Evolutionary conservation across 2,797 vertebrate species (phyloP).

Genomic region (Falco columbarius): DNA sequence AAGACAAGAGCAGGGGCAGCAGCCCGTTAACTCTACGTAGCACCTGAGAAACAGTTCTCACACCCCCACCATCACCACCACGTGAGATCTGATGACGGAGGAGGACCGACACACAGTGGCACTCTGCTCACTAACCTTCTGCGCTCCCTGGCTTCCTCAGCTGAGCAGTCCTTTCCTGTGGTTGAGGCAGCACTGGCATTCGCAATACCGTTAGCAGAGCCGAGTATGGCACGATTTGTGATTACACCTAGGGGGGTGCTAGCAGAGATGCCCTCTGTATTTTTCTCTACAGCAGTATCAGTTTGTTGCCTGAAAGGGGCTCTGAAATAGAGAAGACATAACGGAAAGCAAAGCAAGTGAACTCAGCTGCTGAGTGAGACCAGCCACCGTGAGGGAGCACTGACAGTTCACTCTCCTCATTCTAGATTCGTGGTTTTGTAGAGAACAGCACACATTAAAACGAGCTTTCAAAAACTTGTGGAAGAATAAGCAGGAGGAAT

Average conservation of each 20-base stretch:
- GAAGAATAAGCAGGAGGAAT: background rate
- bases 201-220: constrained; percentile 68
- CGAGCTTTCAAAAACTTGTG: background rate
- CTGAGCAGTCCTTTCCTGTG: constrained; percentile 69
- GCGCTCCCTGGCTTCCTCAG: constrained; percentile 75
- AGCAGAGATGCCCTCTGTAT: constrained; percentile 59
- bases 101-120: background rate
- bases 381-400: background rate
- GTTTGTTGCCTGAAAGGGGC: constrained; percentile 73
- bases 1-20: background rate
- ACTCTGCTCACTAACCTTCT: constrained; percentile 73
- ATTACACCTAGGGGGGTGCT: constrained; percentile 78
- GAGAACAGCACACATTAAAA: background rate
- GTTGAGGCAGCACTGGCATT: constrained; percentile 46
- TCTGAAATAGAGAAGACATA: constrained; percentile 74
- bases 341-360: constrained; percentile 62
- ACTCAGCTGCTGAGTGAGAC: background rate
- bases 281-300: constrained; percentile 74
- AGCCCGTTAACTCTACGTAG: background rate
- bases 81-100: background rate
- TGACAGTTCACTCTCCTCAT: background rate
- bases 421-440: background rate
- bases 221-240: constrained; percentile 71
- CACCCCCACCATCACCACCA: background rate
- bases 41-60: background rate